Base-by-base conservation (phyloP, 2,888 invertebrate genomes). In the Tenthredo livida region DNA sequence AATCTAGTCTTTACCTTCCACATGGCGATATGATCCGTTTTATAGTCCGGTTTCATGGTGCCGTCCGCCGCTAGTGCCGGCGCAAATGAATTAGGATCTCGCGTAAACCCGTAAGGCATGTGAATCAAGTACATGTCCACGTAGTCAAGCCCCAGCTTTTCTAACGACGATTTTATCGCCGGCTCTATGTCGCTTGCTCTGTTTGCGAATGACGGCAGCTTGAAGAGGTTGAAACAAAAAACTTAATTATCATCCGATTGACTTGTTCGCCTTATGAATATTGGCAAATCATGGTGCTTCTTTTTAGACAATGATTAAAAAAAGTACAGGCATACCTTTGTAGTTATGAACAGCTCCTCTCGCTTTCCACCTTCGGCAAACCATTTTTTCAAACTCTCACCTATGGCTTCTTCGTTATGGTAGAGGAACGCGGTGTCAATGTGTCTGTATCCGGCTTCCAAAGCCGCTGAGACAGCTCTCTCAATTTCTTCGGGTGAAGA, bases 361-460 rank as follows among this genome's bases (percentile, higher is more conserved):
- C 97, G 94, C 86, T 94, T 95, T 15, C 96, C 95, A 65, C 96
- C 96, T 73, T 94, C 94, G 37, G 94, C 91, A 50, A 97, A 94
- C 96, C 96, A 96, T 90, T 95, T 94, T 88, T 95, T 95, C 80
- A 97, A 92, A 47, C 95, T 96, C 85, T 94, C 94, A 6, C 97
- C 97, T 87, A 97, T 96, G 1, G 96, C 95, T 88, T 96, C 96
- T 93, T 97, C 97, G 89, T 97, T 97, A 87, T 96, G 95, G 90
- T 97, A 97, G 93, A 96, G 96, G 90, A 96, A 96, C 47, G 97
- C 97, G 17, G 97, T 97, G 91, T 97, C 97, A 88, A 96, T 96
- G 88, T 97, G 97, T 87, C 96, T 95, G 90, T 97, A 97, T 43
- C 97, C 97, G 87, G 94, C 93, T 77, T 96, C 95, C 86, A 97